Evolutionary conservation across 2,113 vertebrate species (phyloP).

Genomic region (Sinocyclocheilus grahami): DNA sequence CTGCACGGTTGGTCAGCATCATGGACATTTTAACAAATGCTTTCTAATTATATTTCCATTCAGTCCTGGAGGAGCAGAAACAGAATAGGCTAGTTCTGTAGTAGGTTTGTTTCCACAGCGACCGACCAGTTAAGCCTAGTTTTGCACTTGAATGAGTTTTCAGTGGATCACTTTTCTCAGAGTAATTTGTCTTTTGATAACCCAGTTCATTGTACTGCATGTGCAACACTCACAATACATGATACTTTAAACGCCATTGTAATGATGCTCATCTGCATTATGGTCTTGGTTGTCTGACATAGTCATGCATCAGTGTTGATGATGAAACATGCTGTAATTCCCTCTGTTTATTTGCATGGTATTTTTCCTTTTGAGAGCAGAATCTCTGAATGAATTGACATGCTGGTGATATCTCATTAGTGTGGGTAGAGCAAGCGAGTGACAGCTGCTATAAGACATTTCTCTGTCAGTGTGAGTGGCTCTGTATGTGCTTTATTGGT

Average conservation of each 20-base stretch:
- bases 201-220: not conserved
- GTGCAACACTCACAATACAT: not conserved
- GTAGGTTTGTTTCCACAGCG: not conserved
- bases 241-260: not conserved
- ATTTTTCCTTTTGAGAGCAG: conserved; percentile 8
- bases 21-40: not conserved
- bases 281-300: conserved; percentile 34
- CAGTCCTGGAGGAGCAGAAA: conserved; percentile 5
- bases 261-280: conserved; percentile 24
- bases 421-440: conserved; percentile 15
- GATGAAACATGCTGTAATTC: conserved; percentile 68
- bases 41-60: conserved; percentile 32
- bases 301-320: conserved; percentile 26
- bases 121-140: not conserved
- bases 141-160: conserved; percentile 11
- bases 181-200: conserved; percentile 17
- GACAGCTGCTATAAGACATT: conserved; percentile 33
- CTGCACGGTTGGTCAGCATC: not conserved
- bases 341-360: conserved; percentile 58
- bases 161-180: conserved; percentile 2
- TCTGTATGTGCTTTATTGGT: not conserved
- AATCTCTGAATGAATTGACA: conserved; percentile 55
- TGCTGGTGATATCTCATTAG: conserved; percentile 38
- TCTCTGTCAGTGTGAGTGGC: not conserved
- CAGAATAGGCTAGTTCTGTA: not conserved